A percentile compares a stretch with the other conserved stretches of the same genome.
Conservation (phyloP, 2,113 vertebrate species). For the Cyprinodon tularosa region DNA sequence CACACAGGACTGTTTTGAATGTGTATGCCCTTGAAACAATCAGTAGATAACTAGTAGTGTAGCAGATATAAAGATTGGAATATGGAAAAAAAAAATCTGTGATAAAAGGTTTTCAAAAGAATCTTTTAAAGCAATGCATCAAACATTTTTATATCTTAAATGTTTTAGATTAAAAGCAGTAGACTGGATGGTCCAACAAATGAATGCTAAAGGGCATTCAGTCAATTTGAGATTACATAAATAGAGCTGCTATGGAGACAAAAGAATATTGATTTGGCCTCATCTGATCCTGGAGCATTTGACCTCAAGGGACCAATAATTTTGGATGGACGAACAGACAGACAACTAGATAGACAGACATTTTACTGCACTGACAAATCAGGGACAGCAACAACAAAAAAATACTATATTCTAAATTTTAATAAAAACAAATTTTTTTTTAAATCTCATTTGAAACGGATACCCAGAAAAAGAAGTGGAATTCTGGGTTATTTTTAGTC, state of each 20-base stretch:
- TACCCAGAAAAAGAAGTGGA: slow-evolving; percentile 2
- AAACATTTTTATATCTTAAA: not conserved
- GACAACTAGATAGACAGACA: not conserved
- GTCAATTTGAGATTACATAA: not conserved
- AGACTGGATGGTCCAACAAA: not conserved
- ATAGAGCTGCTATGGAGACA: not conserved
- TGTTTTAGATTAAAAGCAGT: not conserved
- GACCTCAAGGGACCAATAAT: no score
- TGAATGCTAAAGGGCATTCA: not conserved
- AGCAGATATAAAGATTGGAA: no score
- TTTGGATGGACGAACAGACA: not conserved
- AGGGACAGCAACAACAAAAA: no score
- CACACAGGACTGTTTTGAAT: no score
- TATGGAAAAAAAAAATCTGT: no score
- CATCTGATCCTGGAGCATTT: not conserved
- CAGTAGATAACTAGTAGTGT: no score
- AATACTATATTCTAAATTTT: no score
- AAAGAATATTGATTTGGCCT: not conserved
- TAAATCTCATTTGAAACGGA: not conserved
- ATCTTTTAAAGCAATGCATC: not conserved
- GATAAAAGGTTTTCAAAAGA: not conserved
- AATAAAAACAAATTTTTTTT: no score
- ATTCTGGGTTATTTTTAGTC: not conserved
- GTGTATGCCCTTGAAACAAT: no score
- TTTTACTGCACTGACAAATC: not conserved